A percentile compares a stretch with the other conserved stretches of the same genome.
Evolutionary conservation across 2,888 invertebrate species (phyloP).

Genomic region (Ormia ochracea): DNA sequence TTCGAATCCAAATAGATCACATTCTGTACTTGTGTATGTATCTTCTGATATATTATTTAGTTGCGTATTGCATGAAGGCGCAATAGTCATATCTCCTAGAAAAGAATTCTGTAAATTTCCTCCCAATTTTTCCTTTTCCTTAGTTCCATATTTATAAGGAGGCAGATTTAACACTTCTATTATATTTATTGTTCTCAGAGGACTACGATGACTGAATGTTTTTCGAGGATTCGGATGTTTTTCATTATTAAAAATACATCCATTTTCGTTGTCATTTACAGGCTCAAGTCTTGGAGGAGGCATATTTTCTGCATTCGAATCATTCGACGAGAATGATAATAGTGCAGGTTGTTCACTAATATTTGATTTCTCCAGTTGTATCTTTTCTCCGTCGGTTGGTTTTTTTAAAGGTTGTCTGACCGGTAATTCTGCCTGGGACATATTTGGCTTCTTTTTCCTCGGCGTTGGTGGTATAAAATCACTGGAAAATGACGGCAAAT

Average conservation of each 20-base stretch:
- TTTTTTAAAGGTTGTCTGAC: not conserved
- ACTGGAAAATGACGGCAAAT: conserved; percentile 74
- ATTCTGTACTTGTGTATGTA: not conserved
- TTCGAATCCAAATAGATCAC: conserved; percentile 71
- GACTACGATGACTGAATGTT: conserved; percentile 68
- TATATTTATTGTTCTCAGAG: conserved; percentile 72
- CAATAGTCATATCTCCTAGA: not conserved
- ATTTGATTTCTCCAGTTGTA: not conserved
- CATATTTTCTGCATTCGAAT: conserved; percentile 72
- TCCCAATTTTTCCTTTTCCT: conserved; percentile 27
- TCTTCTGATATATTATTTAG: not conserved
- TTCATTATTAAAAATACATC: conserved; percentile 55
- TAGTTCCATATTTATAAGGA: conserved; percentile 65
- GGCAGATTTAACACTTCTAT: conserved; percentile 71
- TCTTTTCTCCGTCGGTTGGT: not conserved
- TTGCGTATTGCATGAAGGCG: not conserved
- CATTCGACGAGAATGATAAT: conserved; percentile 66
- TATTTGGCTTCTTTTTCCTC: conserved; percentile 55
- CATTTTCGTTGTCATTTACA: conserved; percentile 51
- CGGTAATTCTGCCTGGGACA: not conserved
- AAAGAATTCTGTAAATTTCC: conserved; percentile 28
- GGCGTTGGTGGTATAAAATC: conserved; percentile 69
- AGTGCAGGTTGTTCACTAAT: not conserved
- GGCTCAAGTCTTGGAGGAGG: conserved; percentile 64
- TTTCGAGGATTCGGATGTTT: conserved; percentile 70